Evolutionary conservation across 2,888 invertebrate species (phyloP).

Genomic region (Pecten maximus): DNA sequence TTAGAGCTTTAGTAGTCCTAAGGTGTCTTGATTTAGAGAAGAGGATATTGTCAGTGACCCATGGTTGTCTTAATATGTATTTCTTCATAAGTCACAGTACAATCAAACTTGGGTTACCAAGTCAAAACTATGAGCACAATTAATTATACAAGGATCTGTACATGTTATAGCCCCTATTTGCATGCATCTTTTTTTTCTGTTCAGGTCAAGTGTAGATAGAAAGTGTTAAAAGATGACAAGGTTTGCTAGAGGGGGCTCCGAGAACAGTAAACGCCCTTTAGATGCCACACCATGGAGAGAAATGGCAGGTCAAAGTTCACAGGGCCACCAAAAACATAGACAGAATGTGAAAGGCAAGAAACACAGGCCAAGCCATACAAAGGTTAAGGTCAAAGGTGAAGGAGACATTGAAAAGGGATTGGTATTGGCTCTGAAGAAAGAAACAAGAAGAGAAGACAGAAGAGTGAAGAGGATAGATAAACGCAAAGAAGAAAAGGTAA

Average conservation of each 20-base stretch:
- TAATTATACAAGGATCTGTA: too few relatives aligned
- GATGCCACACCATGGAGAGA: conserved; percentile 70
- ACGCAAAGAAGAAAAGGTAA: conserved; percentile 62
- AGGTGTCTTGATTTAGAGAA: too few relatives aligned
- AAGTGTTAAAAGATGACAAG: conserved; percentile 67
- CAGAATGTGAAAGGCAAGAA: conserved; percentile 38
- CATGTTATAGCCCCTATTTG: too few relatives aligned
- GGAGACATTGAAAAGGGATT: conserved; percentile 38
- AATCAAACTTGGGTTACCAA: too few relatives aligned
- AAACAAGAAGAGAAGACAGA: conserved; percentile 66
- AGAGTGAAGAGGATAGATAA: conserved; percentile 67
- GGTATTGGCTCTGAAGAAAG: conserved; percentile 58
- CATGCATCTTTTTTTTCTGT: too few relatives aligned
- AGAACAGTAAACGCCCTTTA: conserved; percentile 65
- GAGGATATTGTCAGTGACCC: too few relatives aligned
- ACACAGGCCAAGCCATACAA: conserved; percentile 36
- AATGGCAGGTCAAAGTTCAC: conserved; percentile 51
- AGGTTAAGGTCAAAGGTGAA: conserved; percentile 35
- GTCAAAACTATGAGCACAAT: too few relatives aligned
- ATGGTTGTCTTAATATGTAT: too few relatives aligned
- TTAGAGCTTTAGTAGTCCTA: too few relatives aligned
- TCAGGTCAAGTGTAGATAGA: background rate
- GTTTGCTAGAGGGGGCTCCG: conserved; percentile 65
- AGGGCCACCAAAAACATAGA: conserved; percentile 41
- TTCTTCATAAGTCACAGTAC: too few relatives aligned